Evolutionary conservation across 2,797 vertebrate species (phyloP), one percentile per base, ranked within the genome.

Genomic region (Xenopus petersii): DNA sequence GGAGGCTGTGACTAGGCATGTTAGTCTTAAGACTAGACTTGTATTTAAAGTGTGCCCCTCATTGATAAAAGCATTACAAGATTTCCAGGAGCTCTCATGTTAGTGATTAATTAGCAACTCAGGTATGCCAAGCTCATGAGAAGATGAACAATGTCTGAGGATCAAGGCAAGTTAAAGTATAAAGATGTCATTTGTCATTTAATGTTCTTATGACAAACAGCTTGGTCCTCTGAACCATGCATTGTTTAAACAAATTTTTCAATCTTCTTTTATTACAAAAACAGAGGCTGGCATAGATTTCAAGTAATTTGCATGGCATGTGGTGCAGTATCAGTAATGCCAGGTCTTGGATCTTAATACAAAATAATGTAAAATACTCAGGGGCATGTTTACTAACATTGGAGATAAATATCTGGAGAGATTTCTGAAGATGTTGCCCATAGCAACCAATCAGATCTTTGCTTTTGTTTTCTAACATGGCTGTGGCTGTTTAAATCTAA

Each of bases 51-150:
- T 84, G 70, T 21, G 21, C 21, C 21, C 21, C 21, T 21, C 21
- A 21, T 21, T 21, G 21, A 21, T 21, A 21, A 21, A 21, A 21
- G 21, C 74, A 75, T 64, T 64, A 75, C 73, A 75, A 16, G 74
- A 30, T 55, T 70, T 86, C 80, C 84, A 81, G 82, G 80, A 87
- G 86, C 85, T 82, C 85, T 86, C 87, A 88, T 84, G 90, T 90
- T 91, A 87, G 88, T 85, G 89, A 79, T 92, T 91, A 93, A 93
- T 89, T 94, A 93, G 93, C 90, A 90, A 84, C 83, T 87, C 87
- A 87, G 88, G 85, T 94, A 84, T 91, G 84, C 83, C 79, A 81
- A 74, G 83, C 82, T 88, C 88, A 89, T 79, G 84, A 83, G 77
- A 80, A 84, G 77, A 80, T 90, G 92, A 89, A 84, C 88, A 88